Conservation (phyloP, 1,140 invertebrate genomes). For the Nephotettix cincticeps region DNA sequence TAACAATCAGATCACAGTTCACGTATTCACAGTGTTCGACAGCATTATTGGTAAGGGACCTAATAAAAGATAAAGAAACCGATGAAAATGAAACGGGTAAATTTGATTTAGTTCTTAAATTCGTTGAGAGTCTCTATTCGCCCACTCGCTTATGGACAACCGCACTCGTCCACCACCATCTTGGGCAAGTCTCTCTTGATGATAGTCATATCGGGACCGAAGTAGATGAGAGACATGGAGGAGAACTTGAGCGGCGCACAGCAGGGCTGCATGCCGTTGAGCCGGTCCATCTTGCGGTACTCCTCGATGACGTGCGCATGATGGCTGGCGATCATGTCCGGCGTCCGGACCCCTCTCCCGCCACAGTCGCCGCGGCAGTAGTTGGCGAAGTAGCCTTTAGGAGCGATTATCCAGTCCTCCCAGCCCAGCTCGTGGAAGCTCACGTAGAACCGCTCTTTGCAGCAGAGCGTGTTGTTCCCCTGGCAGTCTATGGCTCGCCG, state of each 20-base stretch:
- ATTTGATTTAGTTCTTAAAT: not conserved
- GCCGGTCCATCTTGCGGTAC: conserved; percentile 71
- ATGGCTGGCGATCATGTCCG: conserved; percentile 81
- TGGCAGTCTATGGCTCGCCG: conserved; percentile 80
- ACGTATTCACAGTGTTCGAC: not conserved
- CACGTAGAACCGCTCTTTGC: conserved; percentile 88
- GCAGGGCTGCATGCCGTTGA: conserved; percentile 80
- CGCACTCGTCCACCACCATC: conserved; percentile 96
- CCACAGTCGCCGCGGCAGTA: conserved; percentile 89
- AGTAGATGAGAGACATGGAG: conserved; percentile 91
- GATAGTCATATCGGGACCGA: conserved; percentile 85
- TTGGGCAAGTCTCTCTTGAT: conserved; percentile 92
- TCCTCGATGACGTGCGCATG: conserved; percentile 89
- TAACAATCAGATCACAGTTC: conserved; percentile 23
- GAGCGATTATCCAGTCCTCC: conserved; percentile 95
- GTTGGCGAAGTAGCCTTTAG: conserved; percentile 84
- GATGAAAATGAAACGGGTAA: not conserved
- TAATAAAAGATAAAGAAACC: not conserved
- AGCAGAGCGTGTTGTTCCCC: conserved; percentile 75
- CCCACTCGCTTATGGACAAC: conserved; percentile 67
- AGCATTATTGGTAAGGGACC: not conserved
- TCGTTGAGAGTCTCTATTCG: not conserved
- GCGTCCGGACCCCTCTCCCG: conserved; percentile 65
- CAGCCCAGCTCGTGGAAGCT: conserved; percentile 88
- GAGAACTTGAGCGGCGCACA: conserved; percentile 93